Conservation (phyloP, 2,888 invertebrate species). For the Teleiodes luculella region DNA sequence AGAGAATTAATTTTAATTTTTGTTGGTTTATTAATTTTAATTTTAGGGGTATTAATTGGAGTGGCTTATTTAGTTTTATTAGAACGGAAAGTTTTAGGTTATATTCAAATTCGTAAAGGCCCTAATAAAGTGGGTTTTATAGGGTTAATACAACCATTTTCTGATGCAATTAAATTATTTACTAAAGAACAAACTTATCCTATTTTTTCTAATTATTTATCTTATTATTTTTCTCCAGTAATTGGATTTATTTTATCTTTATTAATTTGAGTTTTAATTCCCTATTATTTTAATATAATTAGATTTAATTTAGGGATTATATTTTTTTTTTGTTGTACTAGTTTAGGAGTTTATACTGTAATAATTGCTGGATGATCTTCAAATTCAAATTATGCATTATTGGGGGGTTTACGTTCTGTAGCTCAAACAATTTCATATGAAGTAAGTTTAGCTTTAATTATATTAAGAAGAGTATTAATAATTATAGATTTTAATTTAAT, state of each 20-base stretch:
- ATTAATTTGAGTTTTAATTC: constrained; percentile 78
- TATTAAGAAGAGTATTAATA: constrained; percentile 79
- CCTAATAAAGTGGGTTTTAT: constrained; percentile 83
- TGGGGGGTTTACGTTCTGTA: constrained; percentile 82
- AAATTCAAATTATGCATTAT: constrained; percentile 85
- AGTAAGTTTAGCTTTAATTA: constrained; percentile 82
- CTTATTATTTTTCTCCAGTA: constrained; percentile 80
- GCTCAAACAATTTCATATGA: constrained; percentile 89
- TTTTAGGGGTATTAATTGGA: constrained; percentile 80
- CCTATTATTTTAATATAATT: constrained; percentile 74
- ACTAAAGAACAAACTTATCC: constrained; percentile 80
- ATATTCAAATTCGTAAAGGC: constrained; percentile 86
- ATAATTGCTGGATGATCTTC: constrained; percentile 84
- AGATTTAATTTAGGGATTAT: constrained; percentile 79
- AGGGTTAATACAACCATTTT: constrained; percentile 84
- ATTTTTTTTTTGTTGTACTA: constrained; percentile 82
- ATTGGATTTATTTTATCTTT: constrained; percentile 79
- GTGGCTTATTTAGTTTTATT: constrained; percentile 86
- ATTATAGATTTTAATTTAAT: constrained; percentile 76
- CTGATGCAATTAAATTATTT: constrained; percentile 86
- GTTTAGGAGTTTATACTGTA: constrained; percentile 81
- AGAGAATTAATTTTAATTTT: constrained; percentile 60
- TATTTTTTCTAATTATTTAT: constrained; percentile 77
- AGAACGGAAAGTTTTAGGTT: constrained; percentile 84
- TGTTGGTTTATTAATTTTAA: constrained; percentile 69